A percentile compares a stretch with the other conserved stretches of the same genome.
Conservation (phyloP, 2,888 invertebrate genomes). For the Drosophila eohydei region DNA sequence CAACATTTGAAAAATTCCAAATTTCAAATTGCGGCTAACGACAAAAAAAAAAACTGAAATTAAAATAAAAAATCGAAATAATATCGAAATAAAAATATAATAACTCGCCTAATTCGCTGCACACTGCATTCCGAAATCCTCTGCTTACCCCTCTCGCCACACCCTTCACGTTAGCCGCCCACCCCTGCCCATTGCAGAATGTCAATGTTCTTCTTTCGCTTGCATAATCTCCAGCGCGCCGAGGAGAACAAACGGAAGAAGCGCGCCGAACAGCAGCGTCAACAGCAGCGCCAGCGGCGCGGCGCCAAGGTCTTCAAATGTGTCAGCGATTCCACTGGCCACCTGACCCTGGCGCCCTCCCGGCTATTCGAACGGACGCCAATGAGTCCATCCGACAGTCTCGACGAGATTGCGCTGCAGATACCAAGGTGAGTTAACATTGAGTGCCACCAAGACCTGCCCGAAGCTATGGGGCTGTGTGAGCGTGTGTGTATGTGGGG, state of each 20-base stretch:
- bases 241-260: constrained; percentile 91
- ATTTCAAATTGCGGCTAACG: constrained; percentile 12
- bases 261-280: constrained; percentile 85
- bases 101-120: constrained; percentile 17
- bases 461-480: neutral
- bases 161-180: constrained; percentile 7
- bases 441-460: constrained; percentile 1
- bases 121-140: neutral
- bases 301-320: constrained; percentile 87
- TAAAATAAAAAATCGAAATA: constrained; percentile 11
- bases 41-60: constrained; percentile 4
- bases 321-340: constrained; percentile 85
- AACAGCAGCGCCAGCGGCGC: constrained; percentile 85
- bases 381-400: constrained; percentile 93
- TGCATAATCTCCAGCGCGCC: constrained; percentile 95
- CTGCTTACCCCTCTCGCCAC: neutral
- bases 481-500: neutral
- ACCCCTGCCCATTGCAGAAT: constrained; percentile 86
- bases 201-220: constrained; percentile 98
- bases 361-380: constrained; percentile 93
- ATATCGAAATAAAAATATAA: neutral
- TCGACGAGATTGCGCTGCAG: constrained; percentile 96
- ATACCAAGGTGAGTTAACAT: constrained; percentile 92
- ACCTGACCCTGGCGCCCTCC: constrained; percentile 90
- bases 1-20: constrained; percentile 5